Evolutionary conservation across 2,113 vertebrate species (phyloP), one percentile per base, ranked within the genome.

Genomic region (Ictalurus furcatus): DNA sequence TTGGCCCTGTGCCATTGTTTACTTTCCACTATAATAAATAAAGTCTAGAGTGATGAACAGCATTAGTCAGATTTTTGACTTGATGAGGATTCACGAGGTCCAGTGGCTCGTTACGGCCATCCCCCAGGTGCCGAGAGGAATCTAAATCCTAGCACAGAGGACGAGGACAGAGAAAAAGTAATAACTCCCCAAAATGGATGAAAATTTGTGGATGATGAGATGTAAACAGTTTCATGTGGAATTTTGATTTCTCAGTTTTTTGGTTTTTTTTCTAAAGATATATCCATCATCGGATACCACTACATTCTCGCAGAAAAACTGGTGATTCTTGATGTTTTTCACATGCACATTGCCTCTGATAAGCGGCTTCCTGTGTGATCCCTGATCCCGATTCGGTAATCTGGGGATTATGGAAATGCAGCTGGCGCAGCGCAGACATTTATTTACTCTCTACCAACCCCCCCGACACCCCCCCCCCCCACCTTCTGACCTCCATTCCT

Each of bases 381-480:
- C 92, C 89, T 95, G 94, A 96, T 95, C 95, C 94, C 93, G 91
- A 94, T 91, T 94, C 94, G 44, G 93, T 95, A 96, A 96, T 96
- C 95, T 93, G 92, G 91, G 95, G 95, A 95, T 95, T 95, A 92
- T 93, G 93, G 90, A 93, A 94, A 94, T 94, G 93, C 95, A 95
- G 81, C 93, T 96, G 94, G 94, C 93, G 91, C 91, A 92, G 92
- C 90, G 91, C 92, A 88, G 89, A 88, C 89, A 19, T 88, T 91
- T 90, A 92, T 93, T 89, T 90, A 23, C 21, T 65, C 74, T 69
- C 58, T n/a, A n/a, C 54, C 65, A 37, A 6, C 17, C 44, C 14
- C 78, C 85, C 16, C 54, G 6, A 17, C 44, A 8, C 78, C 85
- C 28, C 67, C 85, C 25, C n/a, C 16, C 17, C 74, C 73, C 17